Conservation (phyloP, 2,797 vertebrate species). For the Bradypodion ventrale region DNA sequence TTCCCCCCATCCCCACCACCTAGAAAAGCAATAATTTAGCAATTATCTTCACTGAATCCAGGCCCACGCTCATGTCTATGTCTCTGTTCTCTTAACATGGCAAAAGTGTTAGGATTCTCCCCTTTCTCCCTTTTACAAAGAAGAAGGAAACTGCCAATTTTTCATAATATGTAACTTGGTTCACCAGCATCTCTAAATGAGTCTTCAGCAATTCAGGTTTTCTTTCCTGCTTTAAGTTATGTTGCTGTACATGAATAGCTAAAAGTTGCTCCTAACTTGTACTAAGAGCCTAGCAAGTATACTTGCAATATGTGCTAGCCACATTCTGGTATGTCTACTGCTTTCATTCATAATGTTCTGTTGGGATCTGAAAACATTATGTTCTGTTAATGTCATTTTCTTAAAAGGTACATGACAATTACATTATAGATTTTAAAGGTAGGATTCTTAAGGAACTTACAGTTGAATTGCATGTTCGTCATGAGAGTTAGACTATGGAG, state of each 20-base stretch:
- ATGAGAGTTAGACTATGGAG: conserved; percentile 97
- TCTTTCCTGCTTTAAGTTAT: neutral
- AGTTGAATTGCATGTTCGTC: conserved; percentile 94
- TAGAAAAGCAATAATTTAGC: neutral
- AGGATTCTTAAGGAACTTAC: conserved; percentile 78
- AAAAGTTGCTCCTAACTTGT: neutral
- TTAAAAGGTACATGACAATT: neutral
- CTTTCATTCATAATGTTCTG: neutral
- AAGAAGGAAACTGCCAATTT: neutral
- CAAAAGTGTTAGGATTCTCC: neutral
- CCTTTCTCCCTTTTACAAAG: neutral
- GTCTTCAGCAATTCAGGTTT: neutral
- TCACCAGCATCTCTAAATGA: neutral
- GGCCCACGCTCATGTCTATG: no score
- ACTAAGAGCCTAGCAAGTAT: neutral
- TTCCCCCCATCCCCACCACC: neutral
- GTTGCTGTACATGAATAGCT: neutral
- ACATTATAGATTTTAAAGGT: neutral
- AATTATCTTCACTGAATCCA: neutral
- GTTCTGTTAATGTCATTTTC: neutral
- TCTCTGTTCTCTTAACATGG: neutral
- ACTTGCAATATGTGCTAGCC: neutral
- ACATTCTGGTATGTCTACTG: neutral
- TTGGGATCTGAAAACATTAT: no score
- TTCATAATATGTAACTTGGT: neutral